Evolutionary conservation across 2,888 invertebrate species (phyloP), one percentile per base, ranked within the genome.

Genomic region (Lydus trimaculatus): DNA sequence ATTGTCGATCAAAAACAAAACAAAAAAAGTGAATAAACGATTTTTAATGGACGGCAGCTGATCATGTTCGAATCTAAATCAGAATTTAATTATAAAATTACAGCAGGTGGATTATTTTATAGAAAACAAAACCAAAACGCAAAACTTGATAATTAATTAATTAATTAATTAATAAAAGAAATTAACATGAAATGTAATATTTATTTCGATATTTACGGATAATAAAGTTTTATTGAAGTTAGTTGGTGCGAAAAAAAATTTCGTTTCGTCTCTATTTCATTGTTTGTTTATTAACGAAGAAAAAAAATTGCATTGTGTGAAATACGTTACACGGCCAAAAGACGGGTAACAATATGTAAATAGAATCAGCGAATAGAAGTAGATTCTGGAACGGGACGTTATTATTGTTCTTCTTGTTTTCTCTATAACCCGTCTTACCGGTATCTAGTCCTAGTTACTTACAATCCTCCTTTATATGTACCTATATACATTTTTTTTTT

Each of bases 1-100:
- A 70, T 64, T 58, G 63, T 65, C 58, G n/a, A n/a, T n/a, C n/a
- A n/a, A n/a, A n/a, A 64, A 64, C 56, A 9, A 39, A n/a, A 39
- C n/a, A n/a, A 39, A 39, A 43, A 43, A 28, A 28, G 28, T 43
- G n/a, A 28, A 28, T 4, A 28, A 28, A 28, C 43, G 56, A 65
- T 63, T 36, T 64, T 64, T 56, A 60, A 59, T 31, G 36, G 61
- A 56, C 62, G 59, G 70, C 75, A 75, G 72, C 73, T 73, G 73
- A 67, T 36, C 43, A 20, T 59, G 58, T 73, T 75, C 17, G 70
- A 68, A 70, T 75, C 72, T 63, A 70, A 72, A 70, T 72, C 72
- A 72, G 64, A 72, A 60, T 68, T 63, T 70, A 72, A 70, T 70
- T 64, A 72, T 72, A 73, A n/a, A n/a, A 72, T 75, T 73, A 69